Conservation (phyloP, 2,888 invertebrate species). For the Aphidius colemani region DNA sequence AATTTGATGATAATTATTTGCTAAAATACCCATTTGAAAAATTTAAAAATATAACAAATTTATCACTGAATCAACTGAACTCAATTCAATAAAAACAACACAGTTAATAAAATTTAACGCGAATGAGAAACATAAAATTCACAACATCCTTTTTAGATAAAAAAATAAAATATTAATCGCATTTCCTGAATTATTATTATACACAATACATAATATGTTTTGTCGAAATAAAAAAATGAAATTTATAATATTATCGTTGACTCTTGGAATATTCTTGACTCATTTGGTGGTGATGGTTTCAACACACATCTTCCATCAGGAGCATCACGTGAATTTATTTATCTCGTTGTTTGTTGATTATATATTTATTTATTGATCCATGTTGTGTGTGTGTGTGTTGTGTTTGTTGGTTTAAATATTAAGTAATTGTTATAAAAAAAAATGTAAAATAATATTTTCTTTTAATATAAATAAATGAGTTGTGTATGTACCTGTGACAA, state of each 20-base stretch:
- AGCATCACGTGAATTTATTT: not conserved
- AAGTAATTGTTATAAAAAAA: too few species aligned
- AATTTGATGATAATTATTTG: too few species aligned
- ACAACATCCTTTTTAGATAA: conserved; percentile 1
- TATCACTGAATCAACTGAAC: too few species aligned
- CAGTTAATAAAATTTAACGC: not conserved
- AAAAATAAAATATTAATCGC: not conserved
- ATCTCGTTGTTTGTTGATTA: conserved; percentile 11
- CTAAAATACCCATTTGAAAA: too few species aligned
- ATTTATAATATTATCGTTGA: not conserved
- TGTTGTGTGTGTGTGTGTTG: conserved; percentile 19
- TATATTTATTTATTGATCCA: not conserved
- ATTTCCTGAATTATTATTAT: not conserved
- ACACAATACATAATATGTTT: not conserved
- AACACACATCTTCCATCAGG: conserved; percentile 30
- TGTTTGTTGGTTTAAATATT: too few species aligned
- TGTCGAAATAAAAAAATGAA: too few species aligned
- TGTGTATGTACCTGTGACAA: conserved; percentile 76
- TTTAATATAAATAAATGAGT: not conserved
- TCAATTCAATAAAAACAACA: too few species aligned
- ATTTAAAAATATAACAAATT: too few species aligned
- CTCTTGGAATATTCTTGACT: conserved; percentile 22
- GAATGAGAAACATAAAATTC: conserved; percentile 14
- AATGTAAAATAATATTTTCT: conserved; percentile 17
- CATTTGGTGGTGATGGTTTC: conserved; percentile 49